Conservation (phyloP, 2,113 vertebrate species). For the Brachypteracias leptosomus region DNA sequence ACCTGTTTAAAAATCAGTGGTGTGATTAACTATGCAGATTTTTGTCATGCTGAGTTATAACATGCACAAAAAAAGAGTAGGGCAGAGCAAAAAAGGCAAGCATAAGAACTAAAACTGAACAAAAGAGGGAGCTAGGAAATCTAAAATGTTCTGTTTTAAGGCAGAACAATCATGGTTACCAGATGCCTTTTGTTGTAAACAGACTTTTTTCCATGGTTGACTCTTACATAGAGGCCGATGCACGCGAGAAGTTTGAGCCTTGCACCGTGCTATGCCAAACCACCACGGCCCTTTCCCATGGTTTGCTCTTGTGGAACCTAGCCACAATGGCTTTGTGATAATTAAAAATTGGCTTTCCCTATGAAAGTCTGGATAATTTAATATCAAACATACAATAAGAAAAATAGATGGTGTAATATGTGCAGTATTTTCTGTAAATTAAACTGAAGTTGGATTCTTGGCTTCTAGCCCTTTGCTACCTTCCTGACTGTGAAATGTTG, state of each 20-base stretch:
- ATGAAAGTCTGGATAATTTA: background rate
- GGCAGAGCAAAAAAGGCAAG: background rate
- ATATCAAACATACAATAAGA: background rate
- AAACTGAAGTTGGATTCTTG: background rate
- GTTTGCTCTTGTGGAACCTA: background rate
- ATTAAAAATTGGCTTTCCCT: background rate
- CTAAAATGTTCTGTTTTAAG: background rate
- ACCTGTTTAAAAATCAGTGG: background rate
- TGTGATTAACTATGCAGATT: background rate
- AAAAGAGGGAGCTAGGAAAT: slow-evolving; percentile 45
- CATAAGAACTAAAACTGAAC: slow-evolving; percentile 19
- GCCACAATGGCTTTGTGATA: background rate
- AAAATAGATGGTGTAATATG: background rate
- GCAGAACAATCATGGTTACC: slow-evolving; percentile 14
- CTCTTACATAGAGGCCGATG: background rate
- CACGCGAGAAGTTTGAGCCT: background rate
- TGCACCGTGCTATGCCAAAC: background rate
- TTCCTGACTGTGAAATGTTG: background rate
- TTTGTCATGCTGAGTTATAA: background rate
- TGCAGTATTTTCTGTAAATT: background rate
- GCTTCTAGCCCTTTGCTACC: background rate
- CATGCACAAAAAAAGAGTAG: background rate
- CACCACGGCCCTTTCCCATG: background rate
- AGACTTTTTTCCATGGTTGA: background rate
- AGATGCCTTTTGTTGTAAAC: slow-evolving; percentile 40